These are phyloP conservation scores for Drosophila nr. medialis DNA, from an alignment of 2,888 invertebrate species.

Conservation along the genomic window DNA sequence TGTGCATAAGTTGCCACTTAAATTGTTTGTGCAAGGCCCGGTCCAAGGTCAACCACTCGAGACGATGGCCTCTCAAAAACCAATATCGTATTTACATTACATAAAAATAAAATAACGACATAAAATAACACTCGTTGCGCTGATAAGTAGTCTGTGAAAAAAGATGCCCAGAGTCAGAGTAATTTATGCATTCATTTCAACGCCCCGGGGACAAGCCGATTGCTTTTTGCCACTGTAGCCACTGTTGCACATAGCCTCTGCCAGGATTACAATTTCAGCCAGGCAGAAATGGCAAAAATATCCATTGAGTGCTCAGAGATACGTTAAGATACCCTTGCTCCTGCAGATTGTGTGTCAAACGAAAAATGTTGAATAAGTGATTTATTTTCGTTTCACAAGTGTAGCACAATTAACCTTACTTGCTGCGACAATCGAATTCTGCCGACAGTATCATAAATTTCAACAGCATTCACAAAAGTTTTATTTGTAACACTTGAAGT, in stretches of 20 bases:
- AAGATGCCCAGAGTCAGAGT: conserved; percentile 19
- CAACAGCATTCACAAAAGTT: conserved; percentile 19
- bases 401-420: conserved; percentile 31
- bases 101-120: conserved; percentile 7
- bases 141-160: conserved; percentile 36
- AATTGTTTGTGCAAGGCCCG: conserved; percentile 43
- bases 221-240: conserved; percentile 19
- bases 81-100: conserved; percentile 44
- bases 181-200: conserved; percentile 51
- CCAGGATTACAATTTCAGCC: conserved; percentile 15
- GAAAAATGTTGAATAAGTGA: conserved; percentile 10
- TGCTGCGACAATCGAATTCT: not conserved
- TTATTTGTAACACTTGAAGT: conserved; percentile 21
- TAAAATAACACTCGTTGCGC: conserved; percentile 37
- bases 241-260: not conserved
- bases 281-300: not conserved
- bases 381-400: conserved; percentile 12
- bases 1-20: conserved; percentile 67
- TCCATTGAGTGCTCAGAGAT: not conserved
- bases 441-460: conserved; percentile 12
- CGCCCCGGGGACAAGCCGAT: conserved; percentile 24
- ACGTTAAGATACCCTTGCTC: not conserved
- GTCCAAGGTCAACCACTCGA: conserved; percentile 54
- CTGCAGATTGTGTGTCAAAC: conserved; percentile 26
- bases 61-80: conserved; percentile 48